Percentiles rank a stretch among this genome's conserved stretches.
Evolutionary conservation across 1,140 invertebrate genomes (phyloP).

Genomic region (Lasioglossum albipes): DNA sequence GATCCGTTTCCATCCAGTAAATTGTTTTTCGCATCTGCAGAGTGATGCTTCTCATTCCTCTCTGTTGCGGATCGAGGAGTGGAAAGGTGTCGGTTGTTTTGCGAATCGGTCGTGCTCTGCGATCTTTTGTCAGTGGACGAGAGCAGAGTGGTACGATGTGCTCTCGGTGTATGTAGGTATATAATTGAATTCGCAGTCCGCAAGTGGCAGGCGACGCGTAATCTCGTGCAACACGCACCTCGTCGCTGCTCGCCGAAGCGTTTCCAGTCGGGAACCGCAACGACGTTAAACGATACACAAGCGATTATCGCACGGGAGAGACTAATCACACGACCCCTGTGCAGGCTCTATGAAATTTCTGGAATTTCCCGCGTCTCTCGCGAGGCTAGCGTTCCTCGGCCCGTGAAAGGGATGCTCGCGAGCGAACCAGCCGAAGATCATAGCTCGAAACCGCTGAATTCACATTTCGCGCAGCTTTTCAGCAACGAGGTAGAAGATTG

Average conservation of each 20-base stretch:
- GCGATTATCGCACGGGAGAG: slow-evolving; percentile 19
- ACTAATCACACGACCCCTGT: slow-evolving; percentile 15
- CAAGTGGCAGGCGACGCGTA: slow-evolving; percentile 47
- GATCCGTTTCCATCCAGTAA: slow-evolving; percentile 2
- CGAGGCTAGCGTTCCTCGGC: not conserved
- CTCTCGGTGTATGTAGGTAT: slow-evolving; percentile 44
- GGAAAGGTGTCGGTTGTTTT: too few relatives aligned
- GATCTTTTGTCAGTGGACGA: slow-evolving; percentile 1
- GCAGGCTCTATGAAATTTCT: slow-evolving; percentile 22
- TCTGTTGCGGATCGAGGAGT: too few relatives aligned
- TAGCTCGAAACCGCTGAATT: too few relatives aligned
- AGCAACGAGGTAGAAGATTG: too few relatives aligned
- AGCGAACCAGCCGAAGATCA: too few relatives aligned
- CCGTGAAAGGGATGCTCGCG: not conserved
- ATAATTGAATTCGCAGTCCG: slow-evolving; percentile 55
- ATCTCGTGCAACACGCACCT: slow-evolving; percentile 40
- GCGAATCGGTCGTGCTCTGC: slow-evolving; percentile 11
- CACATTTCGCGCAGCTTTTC: too few relatives aligned
- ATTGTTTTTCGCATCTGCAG: slow-evolving; percentile 12
- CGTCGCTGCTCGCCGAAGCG: not conserved
- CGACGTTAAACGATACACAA: slow-evolving; percentile 22
- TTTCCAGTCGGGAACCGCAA: not conserved
- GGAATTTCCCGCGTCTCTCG: not conserved
- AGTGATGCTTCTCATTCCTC: not conserved
- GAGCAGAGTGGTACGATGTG: not conserved